Base-by-base conservation (phyloP, 2,797 vertebrate genomes). In the Thalassophryne amazonica region DNA sequence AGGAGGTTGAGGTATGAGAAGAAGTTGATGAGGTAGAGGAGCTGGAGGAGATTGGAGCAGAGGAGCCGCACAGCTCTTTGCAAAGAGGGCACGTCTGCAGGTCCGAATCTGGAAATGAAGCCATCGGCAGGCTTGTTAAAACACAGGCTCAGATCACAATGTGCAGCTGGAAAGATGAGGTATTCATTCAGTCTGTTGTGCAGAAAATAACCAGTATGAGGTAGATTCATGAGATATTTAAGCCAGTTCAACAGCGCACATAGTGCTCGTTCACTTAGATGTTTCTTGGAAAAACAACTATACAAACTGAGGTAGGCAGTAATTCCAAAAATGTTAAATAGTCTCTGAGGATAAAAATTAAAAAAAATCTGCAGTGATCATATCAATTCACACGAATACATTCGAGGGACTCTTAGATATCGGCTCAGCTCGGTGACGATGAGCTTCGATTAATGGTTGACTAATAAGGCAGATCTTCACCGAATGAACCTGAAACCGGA, bases 31-130 rank as follows among this genome's bases (percentile, higher is more conserved):
- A 95, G 67, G 93, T 92, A 50, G 94, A 95, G 1, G 93, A 94
- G 82, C 84, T 92, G 24, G 86, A 94, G 54, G 94, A 94, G 69
- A 93, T 90, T 5, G 91, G 91, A 45, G 92, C 93, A 1, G 94
- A 93, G 59, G 93, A 94, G 73, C 94, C 93, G 63, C 94, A 95
- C 80, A 93, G 86, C 91, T 95, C 93, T 85, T 96, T 95, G 82
- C 95, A 95, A 76, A 95, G 89, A 27, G 93, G 93, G 73, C 94
- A 96, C 48, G 92, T 86, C 89, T 96, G 94, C 83, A 94, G 91
- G 83, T 95, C 94, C 14, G 93, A 90, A 70, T 96, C 94, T 28
- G 93, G 89, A 74, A 94, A 93, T 28, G 93, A 94, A 91, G 94
- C 94, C 90, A 93, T 92, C 86, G 88, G 86, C 80, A 77, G 69